Conservation (phyloP, 2,113 vertebrate species). For the Oreotragus oreotragus region DNA sequence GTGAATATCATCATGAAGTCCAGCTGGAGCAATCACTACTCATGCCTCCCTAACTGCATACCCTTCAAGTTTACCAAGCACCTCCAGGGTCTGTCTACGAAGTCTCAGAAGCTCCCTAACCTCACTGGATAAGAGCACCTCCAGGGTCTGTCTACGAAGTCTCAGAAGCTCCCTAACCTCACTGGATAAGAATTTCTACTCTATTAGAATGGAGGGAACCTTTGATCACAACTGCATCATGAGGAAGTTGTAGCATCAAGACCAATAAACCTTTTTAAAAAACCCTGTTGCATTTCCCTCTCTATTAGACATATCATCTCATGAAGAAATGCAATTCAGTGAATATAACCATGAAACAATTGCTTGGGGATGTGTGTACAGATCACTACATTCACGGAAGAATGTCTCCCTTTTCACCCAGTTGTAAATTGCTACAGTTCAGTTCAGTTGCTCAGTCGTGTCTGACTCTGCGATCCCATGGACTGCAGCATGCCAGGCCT, state of each 20-base stretch:
- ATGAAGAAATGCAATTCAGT: not conserved
- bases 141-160: fast-evolving
- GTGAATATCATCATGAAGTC: fast-evolving
- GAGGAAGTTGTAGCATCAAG: not conserved
- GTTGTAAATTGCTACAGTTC: not conserved
- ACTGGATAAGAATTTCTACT: fast-evolving
- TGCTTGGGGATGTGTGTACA: not conserved
- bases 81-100: fast-evolving
- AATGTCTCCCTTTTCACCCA: not conserved
- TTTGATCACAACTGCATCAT: fast-evolving
- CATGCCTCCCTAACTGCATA: fast-evolving
- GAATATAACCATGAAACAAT: not conserved
- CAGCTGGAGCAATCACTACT: fast-evolving
- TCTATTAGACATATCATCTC: not conserved
- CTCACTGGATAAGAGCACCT: too few species aligned
- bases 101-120: not conserved
- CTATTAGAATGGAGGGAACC: fast-evolving
- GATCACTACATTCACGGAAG: not conserved
- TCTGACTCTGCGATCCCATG: not conserved
- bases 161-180: not conserved
- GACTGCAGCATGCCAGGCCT: not conserved
- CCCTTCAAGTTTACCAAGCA: not conserved
- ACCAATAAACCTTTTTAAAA: not conserved
- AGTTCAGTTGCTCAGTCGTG: not conserved
- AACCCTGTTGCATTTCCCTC: not conserved